phyloP scores from a whole-genome alignment of 2,113 vertebrate species.

The Trematocara marginatum region DNA sequence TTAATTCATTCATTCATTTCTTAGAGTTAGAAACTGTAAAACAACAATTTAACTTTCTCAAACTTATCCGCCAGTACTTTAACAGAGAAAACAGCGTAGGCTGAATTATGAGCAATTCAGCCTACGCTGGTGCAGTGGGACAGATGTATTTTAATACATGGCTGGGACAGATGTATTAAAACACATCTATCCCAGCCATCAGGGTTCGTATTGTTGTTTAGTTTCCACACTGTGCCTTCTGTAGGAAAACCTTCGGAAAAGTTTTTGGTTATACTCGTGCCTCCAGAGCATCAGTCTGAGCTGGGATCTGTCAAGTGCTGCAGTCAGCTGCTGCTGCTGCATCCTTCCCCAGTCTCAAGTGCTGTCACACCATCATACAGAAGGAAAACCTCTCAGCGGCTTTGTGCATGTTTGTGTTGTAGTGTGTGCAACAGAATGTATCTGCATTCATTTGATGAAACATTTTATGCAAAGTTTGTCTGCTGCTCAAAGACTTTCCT shows the following conservation, averaged over 20 bases:
- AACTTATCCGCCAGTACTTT: background rate
- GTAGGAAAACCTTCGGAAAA: background rate
- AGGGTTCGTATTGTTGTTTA: background rate
- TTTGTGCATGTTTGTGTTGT: conserved; percentile 4
- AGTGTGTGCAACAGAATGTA: background rate
- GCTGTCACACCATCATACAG: background rate
- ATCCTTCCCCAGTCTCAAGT: background rate
- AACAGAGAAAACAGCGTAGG: background rate
- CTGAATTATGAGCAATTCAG: background rate
- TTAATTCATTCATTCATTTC: background rate
- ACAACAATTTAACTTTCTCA: background rate
- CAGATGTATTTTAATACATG: background rate
- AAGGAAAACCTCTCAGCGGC: background rate
- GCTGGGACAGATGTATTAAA: background rate
- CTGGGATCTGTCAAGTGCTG: conserved; percentile 1
- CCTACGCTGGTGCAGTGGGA: background rate
- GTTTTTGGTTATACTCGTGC: background rate
- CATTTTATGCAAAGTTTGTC: background rate
- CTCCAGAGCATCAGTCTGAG: background rate
- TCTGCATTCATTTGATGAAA: background rate
- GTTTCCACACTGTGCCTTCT: background rate
- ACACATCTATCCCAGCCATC: background rate
- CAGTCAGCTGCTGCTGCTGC: conserved; percentile 3
- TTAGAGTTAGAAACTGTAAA: background rate
- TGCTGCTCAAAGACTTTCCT: conserved; percentile 7